Evolutionary conservation across 2,888 invertebrate genomes (phyloP), one percentile per base, ranked within the genome.

Genomic region (Parnassius smintheus): DNA sequence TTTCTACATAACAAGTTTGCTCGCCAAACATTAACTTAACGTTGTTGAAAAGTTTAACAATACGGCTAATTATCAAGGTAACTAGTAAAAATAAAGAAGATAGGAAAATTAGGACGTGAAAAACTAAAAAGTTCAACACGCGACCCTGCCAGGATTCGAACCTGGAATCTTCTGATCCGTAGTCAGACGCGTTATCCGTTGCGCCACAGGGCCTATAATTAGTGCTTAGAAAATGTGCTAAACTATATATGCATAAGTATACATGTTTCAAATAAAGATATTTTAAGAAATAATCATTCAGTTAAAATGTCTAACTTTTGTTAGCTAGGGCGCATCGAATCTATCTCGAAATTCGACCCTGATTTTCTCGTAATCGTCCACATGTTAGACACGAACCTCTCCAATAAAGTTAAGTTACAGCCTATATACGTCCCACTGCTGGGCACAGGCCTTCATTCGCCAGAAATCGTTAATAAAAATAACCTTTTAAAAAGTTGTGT

Each of bases 121-220:
- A 76, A 71, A 50, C 44, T 55, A 8, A 55, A 69, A 7, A 7
- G 25, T 9, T 10, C 1, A 9, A n/a, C 11, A 35, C 0, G 71
- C 92, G 93, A 93, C 92, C 92, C 88, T 93, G 92, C 92, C 93
- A 93, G 93, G 93, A 93, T 93, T 93, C 93, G 93, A 93, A 93
- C 90, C 93, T 94, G 93, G 92, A 93, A 93, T 93, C 92, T 93
- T 92, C 93, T 93, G 93, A 93, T 94, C 93, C 93, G 93, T 94
- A 93, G 93, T 93, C 94, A 94, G 93, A 94, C 93, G 93, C 94
- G 93, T 94, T 94, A 94, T 93, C 92, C 93, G 82, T 93, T 93
- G 93, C 93, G 93, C 93, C 93, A 93, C 93, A 93, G 88, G 93
- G 93, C 93, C 93, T n/a, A 73, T 66, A 0, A 0, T 0, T 0